A percentile compares a stretch with the other conserved stretches of the same genome.
Evolutionary conservation across 2,113 vertebrate species (phyloP).

Genomic region (Casuarius casuarius): DNA sequence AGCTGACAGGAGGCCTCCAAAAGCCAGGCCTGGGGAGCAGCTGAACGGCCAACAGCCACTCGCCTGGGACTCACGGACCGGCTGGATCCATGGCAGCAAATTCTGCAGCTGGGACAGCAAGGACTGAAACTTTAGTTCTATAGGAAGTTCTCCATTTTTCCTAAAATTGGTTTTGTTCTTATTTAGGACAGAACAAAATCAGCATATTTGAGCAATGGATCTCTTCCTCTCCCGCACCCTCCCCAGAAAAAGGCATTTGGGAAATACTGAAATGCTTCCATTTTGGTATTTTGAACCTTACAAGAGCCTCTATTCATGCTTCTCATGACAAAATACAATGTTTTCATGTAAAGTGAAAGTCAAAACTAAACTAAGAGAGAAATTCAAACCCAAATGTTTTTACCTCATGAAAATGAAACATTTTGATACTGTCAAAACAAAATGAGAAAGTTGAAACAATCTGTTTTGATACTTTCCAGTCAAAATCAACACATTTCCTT

Average conservation of each 20-base stretch:
- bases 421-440: conserved; percentile 64
- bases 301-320: background rate
- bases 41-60: too few relatives aligned
- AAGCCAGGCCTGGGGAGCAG: background rate
- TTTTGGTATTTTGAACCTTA: background rate
- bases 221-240: background rate
- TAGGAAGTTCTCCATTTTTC: background rate
- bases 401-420: conserved; percentile 63
- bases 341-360: conserved; percentile 17
- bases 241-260: background rate
- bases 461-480: conserved; percentile 56
- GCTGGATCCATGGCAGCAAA: background rate
- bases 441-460: conserved; percentile 28
- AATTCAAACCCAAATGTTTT: conserved; percentile 46
- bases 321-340: background rate
- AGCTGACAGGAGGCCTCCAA: background rate
- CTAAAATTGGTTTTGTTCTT: background rate
- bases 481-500: conserved; percentile 21
- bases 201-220: background rate
- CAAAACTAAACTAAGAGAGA: conserved; percentile 9
- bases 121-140: background rate
- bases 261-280: background rate
- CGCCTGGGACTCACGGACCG: too few relatives aligned
- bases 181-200: background rate
- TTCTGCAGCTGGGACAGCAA: background rate